A percentile compares a stretch with the other conserved stretches of the same genome.
Evolutionary conservation across 2,797 vertebrate species (phyloP).

Genomic region (Rhinichthys osculus): DNA sequence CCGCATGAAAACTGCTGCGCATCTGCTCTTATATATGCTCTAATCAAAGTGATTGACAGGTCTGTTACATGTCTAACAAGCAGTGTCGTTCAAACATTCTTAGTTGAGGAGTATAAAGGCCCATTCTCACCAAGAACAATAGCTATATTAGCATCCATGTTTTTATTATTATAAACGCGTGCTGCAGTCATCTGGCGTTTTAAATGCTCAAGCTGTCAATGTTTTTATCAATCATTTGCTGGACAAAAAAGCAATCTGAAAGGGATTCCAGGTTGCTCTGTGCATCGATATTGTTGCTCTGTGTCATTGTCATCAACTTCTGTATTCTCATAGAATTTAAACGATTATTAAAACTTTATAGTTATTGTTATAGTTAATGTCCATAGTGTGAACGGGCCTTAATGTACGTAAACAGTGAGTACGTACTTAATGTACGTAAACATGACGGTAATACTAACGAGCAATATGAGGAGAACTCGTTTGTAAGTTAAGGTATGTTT

Average conservation of each 20-base stretch:
- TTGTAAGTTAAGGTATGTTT: background rate
- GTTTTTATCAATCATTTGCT: background rate
- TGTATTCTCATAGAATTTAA: background rate
- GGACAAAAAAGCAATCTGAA: background rate
- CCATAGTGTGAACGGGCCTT: background rate
- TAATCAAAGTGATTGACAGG: conserved; percentile 45
- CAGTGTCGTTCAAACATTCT: conserved; percentile 5
- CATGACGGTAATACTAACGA: background rate
- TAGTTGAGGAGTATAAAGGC: background rate
- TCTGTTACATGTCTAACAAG: conserved; percentile 15
- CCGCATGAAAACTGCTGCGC: conserved; percentile 1
- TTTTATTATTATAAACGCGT: background rate
- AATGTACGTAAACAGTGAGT: background rate
- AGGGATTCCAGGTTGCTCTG: too few species aligned
- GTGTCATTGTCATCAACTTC: background rate
- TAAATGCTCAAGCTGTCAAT: background rate
- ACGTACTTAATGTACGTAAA: background rate
- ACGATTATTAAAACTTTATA: background rate
- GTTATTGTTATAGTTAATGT: background rate
- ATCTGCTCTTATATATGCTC: background rate
- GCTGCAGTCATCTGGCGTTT: background rate
- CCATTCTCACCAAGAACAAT: background rate
- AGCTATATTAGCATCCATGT: background rate
- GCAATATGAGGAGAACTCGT: background rate
- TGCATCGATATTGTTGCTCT: background rate